phyloP scores from a whole-genome alignment of 2,113 vertebrate genomes.

The Anser brachyrhynchus region DNA sequence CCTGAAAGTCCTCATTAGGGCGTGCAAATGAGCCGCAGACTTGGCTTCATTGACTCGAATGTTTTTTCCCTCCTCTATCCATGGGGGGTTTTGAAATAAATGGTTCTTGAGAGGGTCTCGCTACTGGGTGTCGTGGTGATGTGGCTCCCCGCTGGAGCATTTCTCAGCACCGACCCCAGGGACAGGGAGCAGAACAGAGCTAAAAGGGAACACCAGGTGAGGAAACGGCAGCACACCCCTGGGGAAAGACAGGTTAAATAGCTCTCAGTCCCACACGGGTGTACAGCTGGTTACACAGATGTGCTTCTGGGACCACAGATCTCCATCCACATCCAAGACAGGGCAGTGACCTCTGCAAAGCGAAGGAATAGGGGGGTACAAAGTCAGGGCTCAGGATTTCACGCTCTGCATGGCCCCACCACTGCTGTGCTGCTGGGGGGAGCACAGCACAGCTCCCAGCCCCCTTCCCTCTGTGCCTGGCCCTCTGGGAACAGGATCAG shows the following conservation, averaged over 20 bases:
- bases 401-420: background rate
- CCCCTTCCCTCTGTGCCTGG: background rate
- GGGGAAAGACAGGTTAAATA: background rate
- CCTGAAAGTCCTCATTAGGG: background rate
- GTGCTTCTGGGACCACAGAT: background rate
- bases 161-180: background rate
- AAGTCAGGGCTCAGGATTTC: background rate
- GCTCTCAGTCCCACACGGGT: background rate
- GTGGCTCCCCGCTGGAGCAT: background rate
- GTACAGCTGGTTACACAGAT: background rate
- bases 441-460: accelerated
- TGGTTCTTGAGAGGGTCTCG: background rate
- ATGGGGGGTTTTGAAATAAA: background rate
- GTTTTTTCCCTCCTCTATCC: background rate
- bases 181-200: background rate
- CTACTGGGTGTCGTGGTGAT: accelerated
- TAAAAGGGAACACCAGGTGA: background rate
- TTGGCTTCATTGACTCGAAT: background rate
- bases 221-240: background rate
- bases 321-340: background rate
- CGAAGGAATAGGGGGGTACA: accelerated
- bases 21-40: background rate
- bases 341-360: background rate
- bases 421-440: accelerated
- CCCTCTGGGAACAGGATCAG: background rate